Base-by-base conservation (phyloP, 2,113 vertebrate genomes). In the Climacteris rufus region DNA sequence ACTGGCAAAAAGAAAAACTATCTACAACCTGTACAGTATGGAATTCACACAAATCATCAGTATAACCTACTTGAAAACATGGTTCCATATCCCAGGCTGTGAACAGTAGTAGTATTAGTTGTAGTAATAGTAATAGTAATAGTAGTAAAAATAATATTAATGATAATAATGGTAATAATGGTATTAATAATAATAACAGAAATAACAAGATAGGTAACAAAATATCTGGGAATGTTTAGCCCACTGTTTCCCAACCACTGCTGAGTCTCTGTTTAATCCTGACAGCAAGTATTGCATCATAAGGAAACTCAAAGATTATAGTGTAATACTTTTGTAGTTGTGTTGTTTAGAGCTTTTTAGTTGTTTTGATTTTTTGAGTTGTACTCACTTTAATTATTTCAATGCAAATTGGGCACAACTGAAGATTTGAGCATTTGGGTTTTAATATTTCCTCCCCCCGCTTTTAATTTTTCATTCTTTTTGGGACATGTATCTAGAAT, bases 381-480 rank as follows among this genome's bases (percentile, higher is more conserved):
- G 42, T 33, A 61, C 14, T 56, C 2, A 35, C 1, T 53, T 61
- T 39, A 40, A 18, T 42, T 40, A 44, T 77, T 72, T 64, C 23
- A 80, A 8, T 64, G 23, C 50, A 54, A 77, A 72, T n/a, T 37
- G 56, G 7, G 10, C 4, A 42, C 8, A 52, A 10, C 0, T 18
- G 7, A 72, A 69, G 6, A 56, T 52, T 40, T 72, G 13, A 56
- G 11, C 52, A 25, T 59, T 11, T 24, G 13, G 3, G 2, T 3
- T 22, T 59, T 53, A 57, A 14, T 53, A 47, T 16, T 50, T 35
- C 17, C 3, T 5, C 2, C 1, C 1, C 1, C 2, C 3, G 14
- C 11, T 39, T 28, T 78, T 59, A 28, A 33, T 44, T 22, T 13
- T 53, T 56, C 7, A 42, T 74, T 61, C 6, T 61, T 78, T 35